Evolutionary conservation across 1,140 invertebrate genomes (phyloP).

Genomic region (Tetramorium parvispinum): DNA sequence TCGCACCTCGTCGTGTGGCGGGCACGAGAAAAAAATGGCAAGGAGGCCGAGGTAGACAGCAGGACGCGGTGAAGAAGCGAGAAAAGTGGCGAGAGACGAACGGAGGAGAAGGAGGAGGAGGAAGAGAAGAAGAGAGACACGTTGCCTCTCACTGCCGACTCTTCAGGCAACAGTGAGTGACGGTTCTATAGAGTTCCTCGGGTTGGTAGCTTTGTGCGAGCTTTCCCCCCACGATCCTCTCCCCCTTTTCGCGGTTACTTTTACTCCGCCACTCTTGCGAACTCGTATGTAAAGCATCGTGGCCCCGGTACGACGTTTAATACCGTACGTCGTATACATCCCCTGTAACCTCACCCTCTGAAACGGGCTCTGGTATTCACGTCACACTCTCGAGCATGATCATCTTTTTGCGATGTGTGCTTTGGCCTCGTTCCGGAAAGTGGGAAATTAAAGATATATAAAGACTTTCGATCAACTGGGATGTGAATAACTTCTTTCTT

Average conservation of each 20-base stretch:
- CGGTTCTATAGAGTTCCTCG: conserved; percentile 83
- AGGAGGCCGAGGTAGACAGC: conserved; percentile 15
- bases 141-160: conserved; percentile 72
- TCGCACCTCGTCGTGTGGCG: conserved; percentile 62
- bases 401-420: conserved; percentile 29
- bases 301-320: conserved; percentile 67
- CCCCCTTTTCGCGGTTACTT: conserved; percentile 64
- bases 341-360: conserved; percentile 44
- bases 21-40: conserved; percentile 42
- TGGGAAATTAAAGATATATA: background rate
- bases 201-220: conserved; percentile 83
- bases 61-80: conserved; percentile 11
- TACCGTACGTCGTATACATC: conserved; percentile 67
- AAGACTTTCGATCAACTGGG: background rate
- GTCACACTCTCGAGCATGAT: conserved; percentile 40
- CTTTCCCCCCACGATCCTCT: conserved; percentile 68
- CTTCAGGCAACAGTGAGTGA: conserved; percentile 79
- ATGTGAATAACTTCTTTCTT: background rate
- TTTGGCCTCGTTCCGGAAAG: conserved; percentile 41
- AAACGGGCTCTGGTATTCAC: conserved; percentile 46
- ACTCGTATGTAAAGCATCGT: conserved; percentile 71
- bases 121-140: conserved; percentile 62
- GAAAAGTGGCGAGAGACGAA: conserved; percentile 9
- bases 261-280: conserved; percentile 63
- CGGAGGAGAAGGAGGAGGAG: conserved; percentile 42